Evolutionary conservation across 2,113 vertebrate genomes (phyloP), one percentile per base, ranked within the genome.

Genomic region (Axis porcinus): DNA sequence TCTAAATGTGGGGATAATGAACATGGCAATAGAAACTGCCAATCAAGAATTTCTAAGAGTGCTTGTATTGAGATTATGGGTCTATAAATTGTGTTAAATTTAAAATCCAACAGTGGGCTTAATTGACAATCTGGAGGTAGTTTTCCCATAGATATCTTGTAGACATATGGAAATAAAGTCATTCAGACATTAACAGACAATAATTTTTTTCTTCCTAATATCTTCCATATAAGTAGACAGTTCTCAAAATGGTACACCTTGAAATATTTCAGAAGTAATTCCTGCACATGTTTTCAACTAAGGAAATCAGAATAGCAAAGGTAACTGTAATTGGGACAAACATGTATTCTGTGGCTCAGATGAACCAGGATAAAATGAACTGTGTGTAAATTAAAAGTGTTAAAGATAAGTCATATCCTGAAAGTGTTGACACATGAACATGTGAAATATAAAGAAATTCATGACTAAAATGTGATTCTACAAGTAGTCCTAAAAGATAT

Each of bases 21-120:
- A 60, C 47, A 94, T n/a, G 33, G 17, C 23, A 97, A 95, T 97
- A 97, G 97, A 97, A 97, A 97, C 23, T 54, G 21, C 55, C 28
- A 97, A 3, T 28, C 36, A 96, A 27, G 33, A 97, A 95, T 62
- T 85, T 93, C 36, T 86, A 83, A 64, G 86, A 50, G 25, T 7
- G 1, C 3, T 86, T 89, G 2, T 88, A 54, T 86, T 92, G 40
- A 93, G 86, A 91, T 92, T 55, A 85, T 55, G 7, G 96, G 6
- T 3, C 86, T 88, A 14, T 88, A 76, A 82, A 15, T 62, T 78
- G 15, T n/a, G 78, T 52, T 97, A 50, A 52, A 94, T 92, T 94
- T 87, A 95, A 92, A 76, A 91, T 47, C 25, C 33, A 91, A 43
- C 36, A 95, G 33, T 78, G 12, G 16, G 21, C 47, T 2, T 62